Evolutionary conservation across 2,113 vertebrate genomes (phyloP).

Genomic region (Amia ocellicauda): DNA sequence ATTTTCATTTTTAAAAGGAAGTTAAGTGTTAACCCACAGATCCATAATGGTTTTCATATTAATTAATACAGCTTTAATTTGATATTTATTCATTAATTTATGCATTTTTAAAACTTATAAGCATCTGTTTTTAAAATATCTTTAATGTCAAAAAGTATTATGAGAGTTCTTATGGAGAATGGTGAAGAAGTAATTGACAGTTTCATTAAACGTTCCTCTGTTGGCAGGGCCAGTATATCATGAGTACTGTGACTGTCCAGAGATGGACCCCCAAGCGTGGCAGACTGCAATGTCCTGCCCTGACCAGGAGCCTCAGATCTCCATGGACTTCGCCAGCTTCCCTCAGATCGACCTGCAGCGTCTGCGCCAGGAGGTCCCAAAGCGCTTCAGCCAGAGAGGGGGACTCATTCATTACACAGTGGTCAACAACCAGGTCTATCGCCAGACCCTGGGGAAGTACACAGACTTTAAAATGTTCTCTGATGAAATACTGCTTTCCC

Average conservation of each 20-base stretch:
- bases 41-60: too few species aligned
- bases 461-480: slow-evolving; percentile 98
- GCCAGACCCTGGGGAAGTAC: slow-evolving; percentile 83
- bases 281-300: slow-evolving; percentile 71
- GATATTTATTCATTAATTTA: too few species aligned
- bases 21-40: too few species aligned
- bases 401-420: slow-evolving; percentile 86
- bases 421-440: slow-evolving; percentile 74
- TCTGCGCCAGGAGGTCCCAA: slow-evolving; percentile 75
- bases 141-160: too few species aligned
- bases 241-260: slow-evolving; percentile 84
- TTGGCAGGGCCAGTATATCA: slow-evolving; percentile 80
- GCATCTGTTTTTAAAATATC: too few species aligned
- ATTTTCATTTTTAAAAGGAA: too few species aligned
- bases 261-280: slow-evolving; percentile 68
- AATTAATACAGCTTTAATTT: too few species aligned
- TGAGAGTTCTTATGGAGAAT: too few species aligned
- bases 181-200: too few species aligned
- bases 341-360: slow-evolving; percentile 74
- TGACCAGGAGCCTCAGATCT: slow-evolving; percentile 69
- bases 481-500: slow-evolving; percentile 84
- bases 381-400: slow-evolving; percentile 73
- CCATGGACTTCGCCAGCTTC: slow-evolving; percentile 76
- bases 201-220: too few species aligned
- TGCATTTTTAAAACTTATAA: too few species aligned